Evolutionary conservation across 2,888 invertebrate genomes (phyloP).

Genomic region (Cantharis rustica): DNA sequence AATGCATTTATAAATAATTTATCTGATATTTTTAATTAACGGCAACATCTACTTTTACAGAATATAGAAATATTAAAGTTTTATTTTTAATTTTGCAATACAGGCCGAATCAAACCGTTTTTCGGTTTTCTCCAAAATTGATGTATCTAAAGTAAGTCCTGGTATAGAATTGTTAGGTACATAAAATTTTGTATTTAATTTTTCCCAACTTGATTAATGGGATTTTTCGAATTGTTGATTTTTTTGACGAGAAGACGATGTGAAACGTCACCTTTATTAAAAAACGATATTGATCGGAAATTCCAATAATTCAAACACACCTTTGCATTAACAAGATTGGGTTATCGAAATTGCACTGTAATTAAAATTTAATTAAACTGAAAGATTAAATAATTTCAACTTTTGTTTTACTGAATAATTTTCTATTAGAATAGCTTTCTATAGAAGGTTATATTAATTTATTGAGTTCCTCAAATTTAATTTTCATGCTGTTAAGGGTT

Average conservation of each 20-base stretch:
- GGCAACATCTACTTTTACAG: no score
- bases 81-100: no score
- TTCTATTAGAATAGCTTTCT: neutral
- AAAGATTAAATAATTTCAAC: neutral
- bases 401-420: neutral
- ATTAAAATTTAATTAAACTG: neutral
- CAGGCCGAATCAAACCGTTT: no score
- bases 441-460: neutral
- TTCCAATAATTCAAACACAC: neutral
- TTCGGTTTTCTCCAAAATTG: neutral
- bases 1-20: neutral
- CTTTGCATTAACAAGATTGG: neutral
- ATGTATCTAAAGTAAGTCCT: neutral
- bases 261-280: no score
- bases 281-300: no score
- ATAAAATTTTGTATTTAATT: no score
- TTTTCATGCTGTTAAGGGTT: neutral
- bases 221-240: no score
- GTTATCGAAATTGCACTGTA: neutral
- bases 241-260: no score
- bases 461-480: neutral
- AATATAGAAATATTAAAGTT: neutral
- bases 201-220: neutral
- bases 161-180: no score
- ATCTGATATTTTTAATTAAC: no score